phyloP scores from a whole-genome alignment of 2,797 vertebrate species.

The Sorex maritimensis region DNA sequence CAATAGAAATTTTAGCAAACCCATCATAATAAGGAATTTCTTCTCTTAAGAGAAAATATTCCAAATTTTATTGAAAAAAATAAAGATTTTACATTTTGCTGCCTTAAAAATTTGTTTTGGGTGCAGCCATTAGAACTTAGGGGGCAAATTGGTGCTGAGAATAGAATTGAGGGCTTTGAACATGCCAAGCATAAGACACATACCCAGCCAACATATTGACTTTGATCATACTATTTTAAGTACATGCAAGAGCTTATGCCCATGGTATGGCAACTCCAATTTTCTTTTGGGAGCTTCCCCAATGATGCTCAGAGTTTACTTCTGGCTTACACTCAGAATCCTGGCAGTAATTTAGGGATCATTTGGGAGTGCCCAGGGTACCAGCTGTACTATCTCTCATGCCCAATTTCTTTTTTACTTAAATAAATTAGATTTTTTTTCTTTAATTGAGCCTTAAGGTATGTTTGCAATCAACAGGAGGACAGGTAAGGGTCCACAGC shows the following conservation, averaged over 20 bases:
- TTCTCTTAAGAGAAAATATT: not conserved
- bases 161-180: too few relatives aligned
- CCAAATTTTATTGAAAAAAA: not conserved
- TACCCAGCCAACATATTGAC: not conserved
- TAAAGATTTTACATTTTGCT: not conserved
- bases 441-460: not conserved
- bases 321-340: too few relatives aligned
- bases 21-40: not conserved
- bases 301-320: too few relatives aligned
- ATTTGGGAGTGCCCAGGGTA: too few relatives aligned
- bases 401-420: not conserved
- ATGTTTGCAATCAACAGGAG: not conserved
- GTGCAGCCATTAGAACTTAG: too few relatives aligned
- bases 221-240: not conserved
- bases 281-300: not conserved
- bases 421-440: not conserved
- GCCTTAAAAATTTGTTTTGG: too few relatives aligned
- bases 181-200: too few relatives aligned
- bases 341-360: too few relatives aligned
- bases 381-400: too few relatives aligned
- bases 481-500: conserved; percentile 41
- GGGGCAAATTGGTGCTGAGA: too few relatives aligned
- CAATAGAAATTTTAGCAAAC: not conserved
- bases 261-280: not conserved
- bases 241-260: not conserved